These are phyloP conservation scores for Oeneis ivallda DNA, from an alignment of 2,888 invertebrate species.

Conservation along the genomic window DNA sequence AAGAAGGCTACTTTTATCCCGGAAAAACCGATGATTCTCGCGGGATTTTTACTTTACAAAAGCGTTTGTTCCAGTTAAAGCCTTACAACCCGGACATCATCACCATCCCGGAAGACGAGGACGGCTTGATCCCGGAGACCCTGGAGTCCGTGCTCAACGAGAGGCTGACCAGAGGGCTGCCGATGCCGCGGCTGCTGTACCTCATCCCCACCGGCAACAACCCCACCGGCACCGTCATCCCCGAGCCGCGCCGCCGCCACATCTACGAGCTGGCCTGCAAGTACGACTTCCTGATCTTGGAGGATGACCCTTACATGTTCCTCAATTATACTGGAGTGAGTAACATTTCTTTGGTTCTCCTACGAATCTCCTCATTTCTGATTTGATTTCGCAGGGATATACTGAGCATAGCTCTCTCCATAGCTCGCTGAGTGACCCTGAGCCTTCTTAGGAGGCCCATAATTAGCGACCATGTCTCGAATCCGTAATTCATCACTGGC, in stretches of 20 bases:
- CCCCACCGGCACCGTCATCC: conserved; percentile 87
- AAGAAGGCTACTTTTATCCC: too few relatives aligned
- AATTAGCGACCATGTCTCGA: too few relatives aligned
- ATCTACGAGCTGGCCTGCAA: conserved; percentile 88
- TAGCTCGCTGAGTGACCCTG: too few relatives aligned
- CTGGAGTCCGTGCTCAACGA: conserved; percentile 81
- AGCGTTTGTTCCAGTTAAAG: conserved; percentile 78
- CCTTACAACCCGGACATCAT: conserved; percentile 85
- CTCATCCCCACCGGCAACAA: conserved; percentile 89
- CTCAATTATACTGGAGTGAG: conserved; percentile 85
- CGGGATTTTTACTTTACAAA: neutral
- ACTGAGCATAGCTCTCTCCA: too few relatives aligned
- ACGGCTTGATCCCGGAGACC: conserved; percentile 84
- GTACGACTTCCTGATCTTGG: conserved; percentile 89
- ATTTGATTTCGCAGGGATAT: too few relatives aligned
- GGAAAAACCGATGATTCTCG: too few relatives aligned
- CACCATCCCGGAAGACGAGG: conserved; percentile 85
- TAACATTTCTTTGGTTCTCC: neutral
- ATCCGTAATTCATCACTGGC: too few relatives aligned
- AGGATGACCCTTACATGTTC: conserved; percentile 92
- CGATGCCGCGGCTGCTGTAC: conserved; percentile 88
- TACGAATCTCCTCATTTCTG: too few relatives aligned
- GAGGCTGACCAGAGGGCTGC: conserved; percentile 63
- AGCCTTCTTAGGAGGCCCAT: too few relatives aligned
- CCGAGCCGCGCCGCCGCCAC: conserved; percentile 83